A percentile compares a stretch with the other conserved stretches of the same genome.
These are phyloP conservation scores for Hystrix cristata DNA, from an alignment of 2,113 vertebrate species.

Conservation along the genomic window DNA sequence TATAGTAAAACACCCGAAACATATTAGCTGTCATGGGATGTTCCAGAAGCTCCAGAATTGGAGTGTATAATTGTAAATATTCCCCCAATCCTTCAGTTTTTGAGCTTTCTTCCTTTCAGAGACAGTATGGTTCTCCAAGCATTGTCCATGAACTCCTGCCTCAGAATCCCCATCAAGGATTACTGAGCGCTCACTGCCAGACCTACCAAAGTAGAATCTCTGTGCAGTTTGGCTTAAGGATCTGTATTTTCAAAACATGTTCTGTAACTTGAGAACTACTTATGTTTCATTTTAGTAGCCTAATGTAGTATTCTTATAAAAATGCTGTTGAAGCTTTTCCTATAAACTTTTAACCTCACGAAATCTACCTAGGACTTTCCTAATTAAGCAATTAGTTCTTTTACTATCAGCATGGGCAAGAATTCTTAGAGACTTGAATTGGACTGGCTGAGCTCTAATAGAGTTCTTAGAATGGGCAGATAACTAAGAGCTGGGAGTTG, in stretches of 20 bases:
- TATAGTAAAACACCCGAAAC: background rate
- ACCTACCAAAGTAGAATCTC: background rate
- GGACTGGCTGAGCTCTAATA: background rate
- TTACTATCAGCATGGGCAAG: background rate
- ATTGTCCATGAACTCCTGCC: background rate
- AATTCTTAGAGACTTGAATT: conserved; percentile 23
- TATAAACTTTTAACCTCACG: background rate
- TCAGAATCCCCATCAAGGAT: background rate
- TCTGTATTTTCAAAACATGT: background rate
- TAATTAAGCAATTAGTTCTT: conserved; percentile 6
- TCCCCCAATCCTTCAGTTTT: background rate
- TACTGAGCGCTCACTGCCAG: background rate
- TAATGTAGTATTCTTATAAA: background rate
- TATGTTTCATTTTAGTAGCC: background rate
- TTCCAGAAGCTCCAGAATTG: background rate
- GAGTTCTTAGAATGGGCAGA: background rate
- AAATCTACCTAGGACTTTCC: background rate
- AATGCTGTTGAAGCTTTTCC: background rate
- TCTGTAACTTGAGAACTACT: background rate
- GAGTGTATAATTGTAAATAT: background rate
- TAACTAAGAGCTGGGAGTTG: background rate
- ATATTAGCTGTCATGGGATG: background rate
- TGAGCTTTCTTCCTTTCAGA: background rate
- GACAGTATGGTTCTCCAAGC: background rate
- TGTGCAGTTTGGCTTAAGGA: background rate